These are phyloP conservation scores for Campaea margaritaria DNA, from an alignment of 2,888 invertebrate species.

Conservation along the genomic window DNA sequence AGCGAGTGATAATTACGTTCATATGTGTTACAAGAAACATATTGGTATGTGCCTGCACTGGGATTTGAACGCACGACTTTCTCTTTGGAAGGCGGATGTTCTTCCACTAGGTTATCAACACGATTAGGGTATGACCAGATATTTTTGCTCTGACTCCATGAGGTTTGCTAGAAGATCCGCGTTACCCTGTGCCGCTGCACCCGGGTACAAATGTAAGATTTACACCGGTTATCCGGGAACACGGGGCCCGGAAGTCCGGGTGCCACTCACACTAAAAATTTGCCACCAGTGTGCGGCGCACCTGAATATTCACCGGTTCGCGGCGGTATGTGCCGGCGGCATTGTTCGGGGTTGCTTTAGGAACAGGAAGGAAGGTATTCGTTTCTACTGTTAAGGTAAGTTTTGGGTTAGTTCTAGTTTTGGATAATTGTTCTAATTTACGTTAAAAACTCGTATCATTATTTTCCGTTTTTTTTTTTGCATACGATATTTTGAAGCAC, in stretches of 20 bases:
- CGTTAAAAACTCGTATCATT: too few relatives aligned
- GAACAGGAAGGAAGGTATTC: constrained; percentile 7
- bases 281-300: constrained; percentile 41
- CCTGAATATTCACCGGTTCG: constrained; percentile 41
- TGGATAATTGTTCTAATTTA: too few relatives aligned
- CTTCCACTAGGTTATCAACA: too few relatives aligned
- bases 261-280: constrained; percentile 47
- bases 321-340: constrained; percentile 23
- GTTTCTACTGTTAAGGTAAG: background rate
- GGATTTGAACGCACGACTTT: too few relatives aligned
- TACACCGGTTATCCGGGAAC: constrained; percentile 78
- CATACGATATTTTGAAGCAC: too few relatives aligned
- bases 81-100: too few relatives aligned
- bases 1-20: too few relatives aligned
- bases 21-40: too few relatives aligned
- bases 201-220: constrained; percentile 76
- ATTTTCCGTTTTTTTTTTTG: too few relatives aligned
- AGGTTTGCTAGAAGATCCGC: constrained; percentile 31
- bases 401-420: too few relatives aligned
- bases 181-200: constrained; percentile 49
- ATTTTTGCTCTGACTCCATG: background rate
- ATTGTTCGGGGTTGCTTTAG: constrained; percentile 12
- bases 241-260: constrained; percentile 69
- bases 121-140: too few relatives aligned
- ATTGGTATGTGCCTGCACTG: too few relatives aligned